These are phyloP conservation scores for Trissolcus brochymenae DNA, from an alignment of 2,888 invertebrate genomes.

Conservation along the genomic window DNA sequence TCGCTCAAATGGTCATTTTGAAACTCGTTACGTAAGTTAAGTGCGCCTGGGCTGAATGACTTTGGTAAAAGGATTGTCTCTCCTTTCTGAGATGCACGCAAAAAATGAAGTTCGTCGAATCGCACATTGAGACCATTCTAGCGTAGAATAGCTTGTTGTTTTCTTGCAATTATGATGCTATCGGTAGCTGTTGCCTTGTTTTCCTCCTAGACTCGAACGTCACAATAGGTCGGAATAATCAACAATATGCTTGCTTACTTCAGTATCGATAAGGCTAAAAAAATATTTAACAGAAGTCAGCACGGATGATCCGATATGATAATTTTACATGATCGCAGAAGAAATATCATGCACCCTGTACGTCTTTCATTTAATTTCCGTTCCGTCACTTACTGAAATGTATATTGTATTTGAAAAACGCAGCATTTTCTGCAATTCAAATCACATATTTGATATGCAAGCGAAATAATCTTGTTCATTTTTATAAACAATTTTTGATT, in stretches of 20 bases:
- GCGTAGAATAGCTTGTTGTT: constrained; percentile 42
- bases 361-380: constrained; percentile 13
- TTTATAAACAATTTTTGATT: too few species aligned
- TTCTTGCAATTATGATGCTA: constrained; percentile 48
- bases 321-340: constrained; percentile 16
- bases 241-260: constrained; percentile 43
- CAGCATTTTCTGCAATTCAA: too few species aligned
- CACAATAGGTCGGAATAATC: constrained; percentile 40
- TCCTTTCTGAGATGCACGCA: constrained; percentile 32
- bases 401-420: neutral
- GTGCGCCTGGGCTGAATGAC: constrained; percentile 33
- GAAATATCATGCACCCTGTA: neutral
- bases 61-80: constrained; percentile 38
- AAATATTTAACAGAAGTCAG: constrained; percentile 22
- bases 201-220: constrained; percentile 41
- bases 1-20: constrained; percentile 32
- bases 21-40: constrained; percentile 51
- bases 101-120: constrained; percentile 52
- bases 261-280: constrained; percentile 35
- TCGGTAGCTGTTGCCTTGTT: constrained; percentile 46
- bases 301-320: constrained; percentile 18
- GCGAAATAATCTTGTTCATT: too few species aligned
- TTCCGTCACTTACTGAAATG: neutral
- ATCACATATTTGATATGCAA: too few species aligned
- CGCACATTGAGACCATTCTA: constrained; percentile 24